Evolutionary conservation across 1,140 invertebrate genomes (phyloP).

Genomic region (Pseudoatta argentina): DNA sequence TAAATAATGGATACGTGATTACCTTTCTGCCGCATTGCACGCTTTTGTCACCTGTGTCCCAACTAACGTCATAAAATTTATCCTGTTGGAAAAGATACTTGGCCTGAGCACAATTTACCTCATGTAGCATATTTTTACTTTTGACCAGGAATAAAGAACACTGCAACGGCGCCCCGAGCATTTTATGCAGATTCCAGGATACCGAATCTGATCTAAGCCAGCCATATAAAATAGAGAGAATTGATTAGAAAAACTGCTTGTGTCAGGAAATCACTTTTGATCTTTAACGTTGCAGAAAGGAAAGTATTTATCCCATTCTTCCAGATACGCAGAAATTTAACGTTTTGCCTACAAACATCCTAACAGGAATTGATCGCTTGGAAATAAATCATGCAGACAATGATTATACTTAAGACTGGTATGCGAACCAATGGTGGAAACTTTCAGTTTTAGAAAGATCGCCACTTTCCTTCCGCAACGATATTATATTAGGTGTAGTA

Average conservation of each 20-base stretch:
- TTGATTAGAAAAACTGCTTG: background rate
- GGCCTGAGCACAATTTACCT: slow-evolving; percentile 92
- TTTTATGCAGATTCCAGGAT: slow-evolving; percentile 98
- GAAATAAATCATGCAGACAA: background rate
- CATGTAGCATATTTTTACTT: slow-evolving; percentile 89
- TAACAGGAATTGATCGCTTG: background rate
- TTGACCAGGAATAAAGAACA: slow-evolving; percentile 93
- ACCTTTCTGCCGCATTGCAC: slow-evolving; percentile 97
- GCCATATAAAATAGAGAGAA: background rate
- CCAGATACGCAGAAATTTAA: background rate
- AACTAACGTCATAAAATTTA: slow-evolving; percentile 96
- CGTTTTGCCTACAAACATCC: background rate
- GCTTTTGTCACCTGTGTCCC: slow-evolving; percentile 97
- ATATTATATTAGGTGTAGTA: background rate
- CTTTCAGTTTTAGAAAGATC: background rate
- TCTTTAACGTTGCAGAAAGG: background rate
- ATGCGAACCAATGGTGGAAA: rapidly evolving
- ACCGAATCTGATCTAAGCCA: slow-evolving; percentile 91
- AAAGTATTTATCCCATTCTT: background rate
- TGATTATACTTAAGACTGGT: background rate
- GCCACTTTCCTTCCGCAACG: background rate
- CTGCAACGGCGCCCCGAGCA: slow-evolving; percentile 95
- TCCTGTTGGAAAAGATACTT: slow-evolving; percentile 97
- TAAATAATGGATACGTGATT: slow-evolving; percentile 3
- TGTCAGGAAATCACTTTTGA: background rate